Base-by-base conservation (phyloP, 1,140 invertebrate species). In the Drosophila mayri region DNA sequence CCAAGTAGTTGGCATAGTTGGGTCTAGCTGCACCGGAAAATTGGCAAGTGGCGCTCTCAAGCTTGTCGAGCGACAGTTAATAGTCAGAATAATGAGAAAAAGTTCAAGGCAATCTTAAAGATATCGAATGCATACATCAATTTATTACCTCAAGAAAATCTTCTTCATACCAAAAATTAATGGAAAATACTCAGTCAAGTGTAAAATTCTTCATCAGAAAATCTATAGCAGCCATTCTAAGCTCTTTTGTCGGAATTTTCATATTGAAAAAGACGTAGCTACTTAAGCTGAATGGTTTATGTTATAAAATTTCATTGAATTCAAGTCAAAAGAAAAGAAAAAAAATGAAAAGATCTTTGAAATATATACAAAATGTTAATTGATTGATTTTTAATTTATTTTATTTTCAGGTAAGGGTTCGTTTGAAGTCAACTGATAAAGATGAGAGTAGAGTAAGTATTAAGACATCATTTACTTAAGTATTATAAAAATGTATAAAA, bases 1-100 rank as follows among this genome's bases (percentile, higher is more conserved):
- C 22, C 49, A 81, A 77, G 74, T 73, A 74, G 74, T 74, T 82
- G 54, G 52, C 74, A 68, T 74, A 82, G 74, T 76, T 77, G 62
- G 54, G 55, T 30, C 43, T 61, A 77, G 59, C 25, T 18, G 62
- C 65, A 37, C 12, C 32, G 75, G 50, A 11, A 68, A 43, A 61
- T 52, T 41, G 65, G 65, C 32, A 64, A 47, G 40, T 49, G 43
- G 35, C 46, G 43, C 50, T 54, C 46, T 47, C 41, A 52, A 57
- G 76, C 60, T 65, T 37, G 47, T 44, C 54, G 40, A 28, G 10
- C 40, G 41, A 40, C 41, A 76, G 40, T 61, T 66, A 76, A 76
- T 75, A 66, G 73, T 41, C 61, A 54, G n/a, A 25, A 37, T 77
- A 81, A 81, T 75, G 58, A 63, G 59, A 61, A 83, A 82, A 83